Conservation (phyloP, 2,888 invertebrate genomes). For the Beris chalybata region DNA sequence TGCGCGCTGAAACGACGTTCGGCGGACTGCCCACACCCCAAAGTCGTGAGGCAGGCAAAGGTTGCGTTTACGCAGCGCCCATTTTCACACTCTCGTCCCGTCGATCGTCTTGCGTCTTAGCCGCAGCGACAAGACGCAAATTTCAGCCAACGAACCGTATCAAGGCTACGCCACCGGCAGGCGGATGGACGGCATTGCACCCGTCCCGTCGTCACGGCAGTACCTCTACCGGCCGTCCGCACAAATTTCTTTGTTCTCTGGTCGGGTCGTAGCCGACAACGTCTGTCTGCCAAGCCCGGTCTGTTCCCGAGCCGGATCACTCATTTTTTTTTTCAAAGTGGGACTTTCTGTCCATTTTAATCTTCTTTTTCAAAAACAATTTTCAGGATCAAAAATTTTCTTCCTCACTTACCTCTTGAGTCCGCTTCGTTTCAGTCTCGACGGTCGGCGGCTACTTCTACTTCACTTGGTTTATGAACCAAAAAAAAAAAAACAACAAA, state of each 20-base stretch:
- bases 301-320: background rate
- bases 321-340: background rate
- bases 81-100: slow-evolving; percentile 4
- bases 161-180: slow-evolving; percentile 7
- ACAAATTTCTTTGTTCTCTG: slow-evolving; percentile 24
- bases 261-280: background rate
- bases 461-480: too few relatives aligned
- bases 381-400: too few relatives aligned
- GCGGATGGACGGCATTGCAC: background rate
- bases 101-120: background rate
- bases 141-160: background rate
- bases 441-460: too few relatives aligned
- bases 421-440: too few relatives aligned
- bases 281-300: background rate
- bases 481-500: too few relatives aligned
- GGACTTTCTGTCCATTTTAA: background rate
- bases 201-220: background rate
- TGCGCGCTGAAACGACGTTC: slow-evolving; percentile 21
- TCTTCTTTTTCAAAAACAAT: too few relatives aligned
- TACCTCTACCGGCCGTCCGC: background rate
- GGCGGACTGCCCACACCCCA: slow-evolving; percentile 19
- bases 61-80: slow-evolving; percentile 6
- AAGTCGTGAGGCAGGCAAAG: slow-evolving; percentile 32
- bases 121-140: slow-evolving; percentile 1
- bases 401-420: too few relatives aligned